A percentile compares a stretch with the other conserved stretches of the same genome.
phyloP scores from a whole-genome alignment of 2,113 vertebrate species.

The Eulemur rufifrons region DNA sequence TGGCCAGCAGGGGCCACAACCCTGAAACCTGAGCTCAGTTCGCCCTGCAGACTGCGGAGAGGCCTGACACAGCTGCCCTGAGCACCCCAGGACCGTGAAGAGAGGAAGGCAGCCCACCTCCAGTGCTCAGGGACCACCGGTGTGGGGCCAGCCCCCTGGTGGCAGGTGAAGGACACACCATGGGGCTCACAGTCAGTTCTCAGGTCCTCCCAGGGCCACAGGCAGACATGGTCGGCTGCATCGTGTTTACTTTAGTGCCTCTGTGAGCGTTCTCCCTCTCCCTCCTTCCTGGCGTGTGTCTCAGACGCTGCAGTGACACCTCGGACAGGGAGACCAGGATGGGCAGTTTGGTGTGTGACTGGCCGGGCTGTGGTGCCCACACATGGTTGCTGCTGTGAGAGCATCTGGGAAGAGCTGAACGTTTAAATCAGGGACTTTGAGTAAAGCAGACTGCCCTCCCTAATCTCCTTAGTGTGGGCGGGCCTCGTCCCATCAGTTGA shows the following conservation, averaged over 20 bases:
- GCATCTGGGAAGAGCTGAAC: background rate
- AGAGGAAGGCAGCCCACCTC: background rate
- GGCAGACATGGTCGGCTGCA: no score
- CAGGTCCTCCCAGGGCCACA: background rate
- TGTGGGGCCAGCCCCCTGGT: accelerated
- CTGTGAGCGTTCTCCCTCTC: background rate
- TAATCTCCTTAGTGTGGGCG: background rate
- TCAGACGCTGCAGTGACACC: background rate
- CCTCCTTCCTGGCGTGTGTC: background rate
- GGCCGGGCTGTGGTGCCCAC: background rate
- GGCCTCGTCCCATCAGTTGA: background rate
- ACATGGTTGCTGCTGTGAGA: background rate
- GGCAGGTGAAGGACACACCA: background rate
- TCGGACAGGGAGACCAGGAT: background rate
- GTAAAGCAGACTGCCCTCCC: background rate
- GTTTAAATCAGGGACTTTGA: background rate
- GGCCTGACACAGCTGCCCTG: background rate
- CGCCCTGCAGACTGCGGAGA: accelerated
- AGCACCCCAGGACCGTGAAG: background rate
- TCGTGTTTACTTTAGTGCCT: background rate
- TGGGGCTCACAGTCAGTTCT: background rate
- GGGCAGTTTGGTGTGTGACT: background rate
- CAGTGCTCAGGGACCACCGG: background rate
- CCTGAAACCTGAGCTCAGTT: background rate
- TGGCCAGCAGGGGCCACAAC: background rate